phyloP scores from a whole-genome alignment of 2,888 invertebrate genomes.

The Limnephilus marmoratus region DNA sequence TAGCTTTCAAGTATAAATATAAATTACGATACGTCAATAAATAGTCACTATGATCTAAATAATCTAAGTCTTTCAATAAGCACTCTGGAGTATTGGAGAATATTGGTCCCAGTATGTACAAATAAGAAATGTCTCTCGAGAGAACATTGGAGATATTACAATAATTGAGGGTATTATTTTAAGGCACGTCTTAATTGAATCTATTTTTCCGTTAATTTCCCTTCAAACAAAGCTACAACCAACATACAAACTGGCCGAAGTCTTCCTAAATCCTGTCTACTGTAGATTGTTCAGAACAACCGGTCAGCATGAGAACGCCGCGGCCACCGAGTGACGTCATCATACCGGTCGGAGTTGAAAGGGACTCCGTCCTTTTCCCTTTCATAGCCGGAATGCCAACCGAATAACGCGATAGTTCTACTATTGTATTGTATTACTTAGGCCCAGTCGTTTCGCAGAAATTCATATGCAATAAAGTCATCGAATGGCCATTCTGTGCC shows the following conservation, averaged over 20 bases:
- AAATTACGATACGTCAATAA: too few relatives aligned
- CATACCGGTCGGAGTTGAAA: slow-evolving; percentile 3
- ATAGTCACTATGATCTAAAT: too few relatives aligned
- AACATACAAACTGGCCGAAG: neutral
- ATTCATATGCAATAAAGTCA: neutral
- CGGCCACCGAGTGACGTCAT: neutral
- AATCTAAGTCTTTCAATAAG: too few relatives aligned
- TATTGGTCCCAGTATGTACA: too few relatives aligned
- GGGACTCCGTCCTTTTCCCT: slow-evolving; percentile 7
- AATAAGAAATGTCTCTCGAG: too few relatives aligned
- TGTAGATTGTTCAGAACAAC: neutral
- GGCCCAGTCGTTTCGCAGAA: neutral
- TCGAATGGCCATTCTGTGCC: too few relatives aligned
- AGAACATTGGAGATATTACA: too few relatives aligned
- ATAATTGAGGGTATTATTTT: too few relatives aligned
- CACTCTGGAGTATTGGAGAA: too few relatives aligned
- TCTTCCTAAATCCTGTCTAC: neutral
- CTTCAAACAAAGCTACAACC: neutral
- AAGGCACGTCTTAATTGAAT: too few relatives aligned
- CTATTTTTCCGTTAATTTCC: too few relatives aligned
- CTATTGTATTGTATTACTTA: neutral
- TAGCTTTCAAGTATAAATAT: too few relatives aligned
- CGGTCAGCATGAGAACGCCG: neutral
- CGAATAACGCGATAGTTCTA: neutral
- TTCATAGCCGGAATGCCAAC: slow-evolving; percentile 7